Evolutionary conservation across 2,797 vertebrate species (phyloP), one percentile per base, ranked within the genome.

Genomic region (Caiman crocodilus): DNA sequence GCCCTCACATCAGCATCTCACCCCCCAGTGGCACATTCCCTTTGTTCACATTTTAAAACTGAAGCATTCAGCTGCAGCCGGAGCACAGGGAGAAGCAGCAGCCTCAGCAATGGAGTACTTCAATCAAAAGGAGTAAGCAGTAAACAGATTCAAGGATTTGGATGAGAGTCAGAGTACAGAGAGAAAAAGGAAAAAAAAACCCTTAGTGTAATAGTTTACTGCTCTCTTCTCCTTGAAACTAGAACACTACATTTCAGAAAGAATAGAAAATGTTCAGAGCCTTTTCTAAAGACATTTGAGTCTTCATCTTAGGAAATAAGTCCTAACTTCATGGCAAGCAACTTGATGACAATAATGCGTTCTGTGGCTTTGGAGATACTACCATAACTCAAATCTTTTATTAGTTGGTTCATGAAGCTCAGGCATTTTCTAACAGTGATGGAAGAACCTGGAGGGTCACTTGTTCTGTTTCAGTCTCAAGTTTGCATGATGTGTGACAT

Each of bases 81-180:
- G 81, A 95, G 89, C 73, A 60, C 82, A 88, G 74, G 65, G 81
- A 92, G 69, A 92, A 94, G 60, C 78, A 91, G 50, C 56, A 5
- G 1, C 83, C 35, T 90, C 82, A 76, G 77, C 90, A 88, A 57
- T 55, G 82, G 77, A 93, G 63, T 71, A 83, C 87, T 90, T 95
- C 82, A 90, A 1, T 90, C 85, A 84, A 35, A 91, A 88, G 81
- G 18, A 96, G 83, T 90, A 94, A 88, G 88, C 76, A 96, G 90
- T 90, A 94, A 96, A 89, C 74, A 94, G 84, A 79, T 82, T 92
- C 73, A 92, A 93, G 82, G 64, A 86, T 95, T 94, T 95, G 88
- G 67, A 82, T 8, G 76, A 74, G 71, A 90, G 59, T 76, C 74
- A 63, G 50, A 92, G 61, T 60, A 69, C 30, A 30, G 90, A 85